Conservation (phyloP, 2,113 vertebrate species). For the Pollachius pollachius region DNA sequence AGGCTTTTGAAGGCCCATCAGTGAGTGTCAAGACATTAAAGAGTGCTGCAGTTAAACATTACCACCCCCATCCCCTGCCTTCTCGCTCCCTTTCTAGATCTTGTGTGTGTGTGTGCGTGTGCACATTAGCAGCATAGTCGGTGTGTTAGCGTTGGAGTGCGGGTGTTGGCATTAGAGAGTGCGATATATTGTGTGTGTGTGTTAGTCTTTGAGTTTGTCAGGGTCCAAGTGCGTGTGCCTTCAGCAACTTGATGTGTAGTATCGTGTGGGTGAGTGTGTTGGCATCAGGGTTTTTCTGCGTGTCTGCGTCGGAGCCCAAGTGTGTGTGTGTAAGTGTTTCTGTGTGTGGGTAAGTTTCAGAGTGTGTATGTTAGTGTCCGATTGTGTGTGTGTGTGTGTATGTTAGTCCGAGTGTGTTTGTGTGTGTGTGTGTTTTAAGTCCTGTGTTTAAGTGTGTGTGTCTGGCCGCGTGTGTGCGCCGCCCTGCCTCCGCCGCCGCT, state of each 20-base stretch:
- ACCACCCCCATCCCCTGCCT: slow-evolving; percentile 10
- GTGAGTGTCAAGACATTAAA: slow-evolving; percentile 42
- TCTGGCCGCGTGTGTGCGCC: neutral
- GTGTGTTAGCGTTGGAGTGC: too few species aligned
- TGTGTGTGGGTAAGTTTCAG: too few species aligned
- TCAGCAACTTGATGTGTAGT: too few species aligned
- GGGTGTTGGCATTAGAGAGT: too few species aligned
- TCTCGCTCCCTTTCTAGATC: neutral
- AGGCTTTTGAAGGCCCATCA: slow-evolving; percentile 44
- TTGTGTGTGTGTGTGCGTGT: slow-evolving; percentile 1
- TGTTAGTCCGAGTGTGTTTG: neutral
- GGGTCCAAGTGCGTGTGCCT: too few species aligned
- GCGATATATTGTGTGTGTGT: neutral
- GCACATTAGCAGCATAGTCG: neutral
- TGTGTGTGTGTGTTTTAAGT: neutral
- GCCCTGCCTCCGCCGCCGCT: neutral
- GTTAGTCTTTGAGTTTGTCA: too few species aligned
- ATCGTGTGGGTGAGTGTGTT: neutral
- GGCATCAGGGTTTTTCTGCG: too few species aligned
- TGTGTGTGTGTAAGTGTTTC: too few species aligned
- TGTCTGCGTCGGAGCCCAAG: too few species aligned
- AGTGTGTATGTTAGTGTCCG: too few species aligned
- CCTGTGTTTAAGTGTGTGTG: neutral
- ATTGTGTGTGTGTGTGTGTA: too few species aligned
- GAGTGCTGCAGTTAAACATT: slow-evolving; percentile 28